Percentiles rank a stretch among this genome's conserved stretches.
phyloP scores from a whole-genome alignment of 2,113 vertebrate species.

The Spea multiplicata region DNA sequence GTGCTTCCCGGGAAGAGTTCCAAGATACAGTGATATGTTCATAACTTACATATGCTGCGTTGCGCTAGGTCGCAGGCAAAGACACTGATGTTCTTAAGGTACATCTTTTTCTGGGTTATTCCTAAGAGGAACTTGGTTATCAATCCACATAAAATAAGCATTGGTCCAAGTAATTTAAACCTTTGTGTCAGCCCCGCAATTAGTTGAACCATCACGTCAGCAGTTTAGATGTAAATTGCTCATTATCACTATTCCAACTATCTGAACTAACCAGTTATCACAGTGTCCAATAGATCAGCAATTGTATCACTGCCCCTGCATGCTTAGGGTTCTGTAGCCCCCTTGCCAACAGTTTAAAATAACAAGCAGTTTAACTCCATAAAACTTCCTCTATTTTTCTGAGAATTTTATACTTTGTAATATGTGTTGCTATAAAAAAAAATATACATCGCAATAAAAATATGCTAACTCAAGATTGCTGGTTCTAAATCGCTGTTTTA shows the following conservation, averaged over 20 bases:
- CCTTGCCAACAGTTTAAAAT: constrained; percentile 30
- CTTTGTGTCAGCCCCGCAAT: not conserved
- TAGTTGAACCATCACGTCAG: constrained; percentile 19
- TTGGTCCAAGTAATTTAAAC: not conserved
- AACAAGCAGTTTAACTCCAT: constrained; percentile 43
- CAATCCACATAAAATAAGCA: too few species aligned
- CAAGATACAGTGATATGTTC: too few species aligned
- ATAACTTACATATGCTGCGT: too few species aligned
- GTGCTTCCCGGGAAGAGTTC: too few species aligned
- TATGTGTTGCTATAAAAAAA: constrained; percentile 48
- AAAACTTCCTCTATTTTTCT: constrained; percentile 32
- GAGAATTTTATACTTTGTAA: constrained; percentile 46
- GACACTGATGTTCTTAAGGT: too few species aligned
- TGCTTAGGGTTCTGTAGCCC: constrained; percentile 13
- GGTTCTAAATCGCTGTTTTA: constrained; percentile 49
- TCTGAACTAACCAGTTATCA: constrained; percentile 8
- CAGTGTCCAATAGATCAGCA: constrained; percentile 32
- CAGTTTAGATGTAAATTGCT: constrained; percentile 11
- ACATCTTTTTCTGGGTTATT: too few species aligned
- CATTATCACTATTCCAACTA: constrained; percentile 8
- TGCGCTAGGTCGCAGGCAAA: too few species aligned
- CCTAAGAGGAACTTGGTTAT: too few species aligned
- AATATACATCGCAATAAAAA: constrained; percentile 48
- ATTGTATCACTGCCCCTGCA: constrained; percentile 1
- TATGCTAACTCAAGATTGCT: constrained; percentile 48